phyloP scores from a whole-genome alignment of 2,888 invertebrate species.

The Drosophila subsilvestris region DNA sequence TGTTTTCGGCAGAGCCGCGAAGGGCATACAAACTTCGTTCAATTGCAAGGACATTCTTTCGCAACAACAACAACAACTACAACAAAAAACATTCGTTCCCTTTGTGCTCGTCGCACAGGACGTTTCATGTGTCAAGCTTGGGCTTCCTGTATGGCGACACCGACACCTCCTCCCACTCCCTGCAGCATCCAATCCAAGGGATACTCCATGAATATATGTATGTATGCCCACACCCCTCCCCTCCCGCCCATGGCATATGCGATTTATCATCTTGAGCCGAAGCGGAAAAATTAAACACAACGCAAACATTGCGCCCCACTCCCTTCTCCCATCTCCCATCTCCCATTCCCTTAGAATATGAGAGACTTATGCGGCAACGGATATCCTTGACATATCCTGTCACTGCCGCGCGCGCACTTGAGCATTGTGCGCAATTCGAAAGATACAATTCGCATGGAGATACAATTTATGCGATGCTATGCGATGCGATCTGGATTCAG shows the following conservation, averaged over 20 bases:
- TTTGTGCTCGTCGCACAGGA: constrained; percentile 53
- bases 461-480: constrained; percentile 36
- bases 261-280: constrained; percentile 67
- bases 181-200: constrained; percentile 1
- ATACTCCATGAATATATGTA: neutral
- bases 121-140: constrained; percentile 70
- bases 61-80: neutral
- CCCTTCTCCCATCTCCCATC: too few species aligned
- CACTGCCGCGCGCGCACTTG: constrained; percentile 51
- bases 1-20: too few species aligned
- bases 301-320: constrained; percentile 4
- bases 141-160: constrained; percentile 65
- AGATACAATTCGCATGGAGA: constrained; percentile 36
- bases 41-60: constrained; percentile 1
- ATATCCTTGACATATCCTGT: constrained; percentile 84
- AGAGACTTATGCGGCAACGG: constrained; percentile 75
- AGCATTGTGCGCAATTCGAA: constrained; percentile 54
- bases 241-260: constrained; percentile 25
- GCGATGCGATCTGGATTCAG: constrained; percentile 41
- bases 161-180: constrained; percentile 49
- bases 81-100: neutral
- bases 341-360: constrained; percentile 26
- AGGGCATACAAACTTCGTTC: constrained; percentile 26
- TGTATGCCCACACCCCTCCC: too few species aligned
- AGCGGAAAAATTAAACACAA: constrained; percentile 70